These are phyloP conservation scores for Coelinius sp. DNA, from an alignment of 2,888 invertebrate species.

Conservation along the genomic window DNA sequence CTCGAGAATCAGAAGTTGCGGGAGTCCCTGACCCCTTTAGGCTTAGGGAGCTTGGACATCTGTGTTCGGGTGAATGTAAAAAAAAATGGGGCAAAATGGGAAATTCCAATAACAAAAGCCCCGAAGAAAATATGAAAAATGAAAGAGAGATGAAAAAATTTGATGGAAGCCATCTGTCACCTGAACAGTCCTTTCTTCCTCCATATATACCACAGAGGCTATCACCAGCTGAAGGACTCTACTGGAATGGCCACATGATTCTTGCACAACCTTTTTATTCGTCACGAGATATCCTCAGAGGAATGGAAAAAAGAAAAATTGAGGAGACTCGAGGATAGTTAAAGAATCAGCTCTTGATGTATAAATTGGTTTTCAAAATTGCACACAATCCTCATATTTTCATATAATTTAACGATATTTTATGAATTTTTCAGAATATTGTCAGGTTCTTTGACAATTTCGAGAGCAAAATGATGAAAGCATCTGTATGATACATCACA, in stretches of 20 bases:
- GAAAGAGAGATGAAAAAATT: background rate
- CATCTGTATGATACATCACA: too few species aligned
- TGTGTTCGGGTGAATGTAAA: background rate
- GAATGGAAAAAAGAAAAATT: background rate
- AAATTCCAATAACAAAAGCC: background rate
- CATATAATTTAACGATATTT: background rate
- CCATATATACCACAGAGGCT: background rate
- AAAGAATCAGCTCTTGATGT: background rate
- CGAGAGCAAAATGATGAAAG: background rate
- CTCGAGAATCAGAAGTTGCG: slow-evolving; percentile 18
- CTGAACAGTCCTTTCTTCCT: background rate
- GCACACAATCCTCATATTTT: background rate
- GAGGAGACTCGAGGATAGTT: background rate
- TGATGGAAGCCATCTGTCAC: slow-evolving; percentile 13
- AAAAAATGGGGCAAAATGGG: background rate
- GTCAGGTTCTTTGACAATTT: background rate
- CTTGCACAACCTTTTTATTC: background rate
- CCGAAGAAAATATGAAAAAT: background rate
- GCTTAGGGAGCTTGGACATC: background rate
- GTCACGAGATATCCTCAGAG: background rate
- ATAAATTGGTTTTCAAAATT: background rate
- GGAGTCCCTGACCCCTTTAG: slow-evolving; percentile 7
- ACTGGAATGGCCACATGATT: background rate
- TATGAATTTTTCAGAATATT: too few species aligned
- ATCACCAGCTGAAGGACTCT: background rate